A percentile compares a stretch with the other conserved stretches of the same genome.
These are phyloP conservation scores for Chrysoperla carnea DNA, from an alignment of 1,140 invertebrate genomes.

Conservation along the genomic window DNA sequence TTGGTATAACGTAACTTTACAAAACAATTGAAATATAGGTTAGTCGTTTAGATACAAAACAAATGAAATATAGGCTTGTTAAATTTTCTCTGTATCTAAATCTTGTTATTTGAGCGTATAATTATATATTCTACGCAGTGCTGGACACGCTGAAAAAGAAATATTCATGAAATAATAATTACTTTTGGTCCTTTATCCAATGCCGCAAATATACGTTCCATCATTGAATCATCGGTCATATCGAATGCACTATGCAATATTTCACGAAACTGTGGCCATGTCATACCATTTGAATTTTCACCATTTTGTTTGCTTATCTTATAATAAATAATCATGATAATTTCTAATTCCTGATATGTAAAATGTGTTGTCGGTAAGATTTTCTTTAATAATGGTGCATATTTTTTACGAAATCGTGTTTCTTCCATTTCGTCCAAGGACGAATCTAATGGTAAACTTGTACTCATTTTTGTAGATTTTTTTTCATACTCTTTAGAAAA, in stretches of 20 bases:
- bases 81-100: too few relatives aligned
- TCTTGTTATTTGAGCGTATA: too few relatives aligned
- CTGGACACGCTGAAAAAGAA: too few relatives aligned
- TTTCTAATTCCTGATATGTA: slow-evolving; percentile 26
- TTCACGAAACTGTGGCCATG: slow-evolving; percentile 39
- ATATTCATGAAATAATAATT: slow-evolving; percentile 1
- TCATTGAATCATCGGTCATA: slow-evolving; percentile 49
- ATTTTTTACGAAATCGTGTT: slow-evolving; percentile 31
- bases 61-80: too few relatives aligned
- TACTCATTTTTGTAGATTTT: not conserved
- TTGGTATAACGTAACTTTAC: too few relatives aligned
- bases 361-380: slow-evolving; percentile 25
- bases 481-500: not conserved
- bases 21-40: too few relatives aligned
- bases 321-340: slow-evolving; percentile 20
- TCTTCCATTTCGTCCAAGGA: slow-evolving; percentile 33
- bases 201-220: slow-evolving; percentile 36
- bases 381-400: slow-evolving; percentile 25
- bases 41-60: too few relatives aligned
- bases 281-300: slow-evolving; percentile 23
- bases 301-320: slow-evolving; percentile 22
- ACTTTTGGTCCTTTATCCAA: slow-evolving; percentile 22
- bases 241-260: slow-evolving; percentile 50
- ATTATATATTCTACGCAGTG: too few relatives aligned
- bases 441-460: slow-evolving; percentile 22